Evolutionary conservation across 2,113 vertebrate genomes (phyloP).

Genomic region (Aldabrachelys gigantea): DNA sequence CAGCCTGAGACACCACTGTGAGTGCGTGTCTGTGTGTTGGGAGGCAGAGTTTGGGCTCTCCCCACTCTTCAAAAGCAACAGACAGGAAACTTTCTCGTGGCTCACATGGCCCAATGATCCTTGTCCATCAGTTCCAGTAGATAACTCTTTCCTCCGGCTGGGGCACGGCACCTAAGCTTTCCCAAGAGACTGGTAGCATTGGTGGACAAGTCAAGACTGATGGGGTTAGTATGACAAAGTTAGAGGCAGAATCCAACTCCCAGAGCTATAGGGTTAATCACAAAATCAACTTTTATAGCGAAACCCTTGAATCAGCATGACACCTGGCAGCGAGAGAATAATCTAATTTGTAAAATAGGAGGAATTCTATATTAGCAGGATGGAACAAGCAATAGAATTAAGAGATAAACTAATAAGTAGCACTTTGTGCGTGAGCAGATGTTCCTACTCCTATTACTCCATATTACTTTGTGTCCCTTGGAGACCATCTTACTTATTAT

Average conservation of each 20-base stretch:
- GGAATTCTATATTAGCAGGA: slow-evolving; percentile 11
- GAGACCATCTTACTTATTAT: not conserved
- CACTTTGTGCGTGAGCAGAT: not conserved
- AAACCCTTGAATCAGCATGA: slow-evolving; percentile 22
- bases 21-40: not conserved
- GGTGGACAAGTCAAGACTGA: not conserved
- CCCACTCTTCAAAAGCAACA: not conserved
- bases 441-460: not conserved
- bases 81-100: not conserved
- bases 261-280: not conserved
- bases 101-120: not conserved
- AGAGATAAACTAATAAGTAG: slow-evolving; percentile 13
- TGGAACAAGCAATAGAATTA: not conserved
- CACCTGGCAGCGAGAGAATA: slow-evolving; percentile 18
- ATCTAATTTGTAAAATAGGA: not conserved
- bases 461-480: not conserved
- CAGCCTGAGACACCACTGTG: not conserved
- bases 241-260: not conserved
- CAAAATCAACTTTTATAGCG: not conserved
- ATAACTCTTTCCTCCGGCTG: not conserved
- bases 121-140: not conserved
- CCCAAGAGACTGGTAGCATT: not conserved
- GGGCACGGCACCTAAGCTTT: fast-evolving
- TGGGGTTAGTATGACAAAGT: not conserved
- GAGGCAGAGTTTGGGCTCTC: not conserved